Evolutionary conservation across 2,888 invertebrate species (phyloP), one percentile per base, ranked within the genome.

Genomic region (Augochlorella aurata): DNA sequence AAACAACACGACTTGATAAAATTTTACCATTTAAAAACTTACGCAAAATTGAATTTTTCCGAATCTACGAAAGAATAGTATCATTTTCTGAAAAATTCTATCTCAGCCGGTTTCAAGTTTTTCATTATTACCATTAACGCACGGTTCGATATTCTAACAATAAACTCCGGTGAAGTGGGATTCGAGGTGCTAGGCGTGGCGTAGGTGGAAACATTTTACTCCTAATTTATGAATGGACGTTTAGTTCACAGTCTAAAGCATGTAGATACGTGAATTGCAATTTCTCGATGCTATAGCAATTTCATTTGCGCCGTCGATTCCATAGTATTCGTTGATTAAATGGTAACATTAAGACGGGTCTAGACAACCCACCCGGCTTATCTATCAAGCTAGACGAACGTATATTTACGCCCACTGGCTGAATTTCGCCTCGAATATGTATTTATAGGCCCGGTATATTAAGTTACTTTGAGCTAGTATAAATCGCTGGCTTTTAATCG

Each of bases 191-290:
- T 58, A 8, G 24, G 24, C 58, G 24, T 8, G 24, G 58, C 58
- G 58, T 58, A 58, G 58, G 58, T 58, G 24, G 58, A 2, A 58
- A 58, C 58, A 24, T 58, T 58, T 58, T 14, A 58, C 21, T 0
- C 2, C 24, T 58, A 58, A 82, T 74, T 82, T 82, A 83, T 75
- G 82, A 73, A 79, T 79, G 63, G 58, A 61, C 78, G 69, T 45
- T 38, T 50, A 50, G 68, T 75, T 77, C 82, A 69, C 79, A 44
- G n/a, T 18, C 50, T 14, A 74, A 12, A 38, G 38, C 45, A 21
- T 68, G 77, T 80, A 80, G 83, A 83, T 77, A 74, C 21, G 52
- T 38, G 69, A 68, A 77, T 47, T 54, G 69, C 76, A 71, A 69
- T 75, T 78, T 54, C 67, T 61, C 77, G 83, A 77, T 84, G 29